These are phyloP conservation scores for Zalophus californianus DNA, from an alignment of 2,797 vertebrate species.

Conservation along the genomic window DNA sequence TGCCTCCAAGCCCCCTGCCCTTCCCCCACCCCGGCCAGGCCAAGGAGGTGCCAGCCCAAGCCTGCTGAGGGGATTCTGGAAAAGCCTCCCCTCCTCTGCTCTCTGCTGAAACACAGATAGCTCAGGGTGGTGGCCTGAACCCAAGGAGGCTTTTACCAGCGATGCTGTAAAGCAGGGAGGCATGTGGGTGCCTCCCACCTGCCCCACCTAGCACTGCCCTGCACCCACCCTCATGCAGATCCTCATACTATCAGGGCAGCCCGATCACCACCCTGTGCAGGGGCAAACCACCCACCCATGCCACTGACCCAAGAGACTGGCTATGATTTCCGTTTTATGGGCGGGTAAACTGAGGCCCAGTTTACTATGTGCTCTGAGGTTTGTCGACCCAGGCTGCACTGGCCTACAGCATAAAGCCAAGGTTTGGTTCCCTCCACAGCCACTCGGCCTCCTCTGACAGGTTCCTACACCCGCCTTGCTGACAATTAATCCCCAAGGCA, in stretches of 20 bases:
- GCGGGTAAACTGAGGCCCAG: not conserved
- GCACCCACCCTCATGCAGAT: accelerated
- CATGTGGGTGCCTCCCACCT: not conserved
- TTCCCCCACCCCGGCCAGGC: not conserved
- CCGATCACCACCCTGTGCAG: accelerated
- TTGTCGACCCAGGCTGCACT: accelerated
- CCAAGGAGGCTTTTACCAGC: not conserved
- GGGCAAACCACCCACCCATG: accelerated
- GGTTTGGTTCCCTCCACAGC: accelerated
- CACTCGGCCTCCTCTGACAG: accelerated
- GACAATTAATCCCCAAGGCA: not conserved
- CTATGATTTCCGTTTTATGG: accelerated
- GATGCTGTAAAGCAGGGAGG: not conserved
- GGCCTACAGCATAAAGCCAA: accelerated
- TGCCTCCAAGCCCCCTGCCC: not conserved
- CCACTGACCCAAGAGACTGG: accelerated
- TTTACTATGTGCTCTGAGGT: accelerated
- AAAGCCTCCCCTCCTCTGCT: not conserved
- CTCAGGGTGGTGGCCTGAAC: not conserved
- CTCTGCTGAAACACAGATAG: not conserved
- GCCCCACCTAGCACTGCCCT: accelerated
- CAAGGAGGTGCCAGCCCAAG: not conserved
- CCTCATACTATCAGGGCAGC: accelerated
- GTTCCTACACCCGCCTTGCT: accelerated
- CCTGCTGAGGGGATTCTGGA: not conserved